A percentile compares a stretch with the other conserved stretches of the same genome.
phyloP scores from a whole-genome alignment of 64 coral and sea anemone species.

The Montipora efflorescens region DNA sequence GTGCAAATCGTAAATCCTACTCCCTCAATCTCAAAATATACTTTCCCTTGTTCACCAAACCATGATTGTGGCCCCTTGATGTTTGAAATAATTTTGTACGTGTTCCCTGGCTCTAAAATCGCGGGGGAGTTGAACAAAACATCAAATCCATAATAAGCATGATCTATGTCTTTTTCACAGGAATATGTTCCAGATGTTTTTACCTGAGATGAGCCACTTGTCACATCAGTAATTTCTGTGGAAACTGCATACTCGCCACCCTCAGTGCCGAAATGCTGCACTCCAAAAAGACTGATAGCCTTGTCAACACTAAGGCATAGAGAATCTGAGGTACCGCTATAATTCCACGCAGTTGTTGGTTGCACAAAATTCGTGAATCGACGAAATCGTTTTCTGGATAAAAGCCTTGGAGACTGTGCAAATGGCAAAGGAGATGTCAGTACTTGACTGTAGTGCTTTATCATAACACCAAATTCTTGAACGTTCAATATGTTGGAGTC shows the following conservation, averaged over 20 bases:
- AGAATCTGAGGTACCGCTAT: no score
- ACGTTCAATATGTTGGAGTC: neutral
- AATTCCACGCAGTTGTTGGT: no score
- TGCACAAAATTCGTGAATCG: neutral
- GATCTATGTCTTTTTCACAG: neutral
- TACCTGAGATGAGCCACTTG: no score
- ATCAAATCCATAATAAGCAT: constrained; percentile 4
- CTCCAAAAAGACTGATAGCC: neutral
- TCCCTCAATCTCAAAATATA: neutral
- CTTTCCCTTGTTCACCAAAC: neutral
- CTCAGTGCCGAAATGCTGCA: constrained; percentile 7
- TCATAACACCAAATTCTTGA: neutral
- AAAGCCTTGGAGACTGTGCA: neutral
- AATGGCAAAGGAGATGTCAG: constrained; percentile 17
- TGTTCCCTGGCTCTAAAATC: neutral
- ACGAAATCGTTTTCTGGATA: neutral
- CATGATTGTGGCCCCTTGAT: constrained; percentile 1
- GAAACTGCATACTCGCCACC: neutral
- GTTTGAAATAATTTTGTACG: neutral
- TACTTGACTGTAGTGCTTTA: neutral
- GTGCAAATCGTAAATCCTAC: neutral
- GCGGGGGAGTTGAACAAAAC: constrained; percentile 1
- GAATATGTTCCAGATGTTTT: neutral
- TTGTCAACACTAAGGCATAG: neutral
- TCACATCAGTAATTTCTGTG: neutral